These are phyloP conservation scores for Diphyllodes magnificus DNA, from an alignment of 2,113 vertebrate genomes.

Conservation along the genomic window DNA sequence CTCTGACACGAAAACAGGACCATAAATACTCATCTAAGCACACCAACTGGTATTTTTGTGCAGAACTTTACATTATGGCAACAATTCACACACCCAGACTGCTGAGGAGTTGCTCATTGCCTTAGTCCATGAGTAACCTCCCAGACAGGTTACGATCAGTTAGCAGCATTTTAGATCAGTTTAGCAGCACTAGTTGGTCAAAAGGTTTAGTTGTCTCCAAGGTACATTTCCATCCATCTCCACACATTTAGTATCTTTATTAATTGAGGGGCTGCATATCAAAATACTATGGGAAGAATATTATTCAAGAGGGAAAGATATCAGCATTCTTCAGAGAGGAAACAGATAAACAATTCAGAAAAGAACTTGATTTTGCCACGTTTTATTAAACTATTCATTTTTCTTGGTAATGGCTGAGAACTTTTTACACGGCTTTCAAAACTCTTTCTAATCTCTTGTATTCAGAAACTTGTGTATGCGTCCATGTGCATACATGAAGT, in stretches of 20 bases:
- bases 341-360: not conserved
- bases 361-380: not conserved
- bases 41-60: not conserved
- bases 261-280: not conserved
- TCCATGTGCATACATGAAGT: not conserved
- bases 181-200: not conserved
- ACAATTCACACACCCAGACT: not conserved
- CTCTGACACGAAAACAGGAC: not conserved
- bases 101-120: not conserved
- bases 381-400: not conserved
- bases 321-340: not conserved
- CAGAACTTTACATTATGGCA: not conserved
- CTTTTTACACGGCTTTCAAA: not conserved
- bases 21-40: not conserved
- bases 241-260: not conserved
- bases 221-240: not conserved
- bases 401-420: not conserved
- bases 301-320: not conserved
- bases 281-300: not conserved
- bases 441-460: not conserved
- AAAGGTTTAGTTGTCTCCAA: not conserved
- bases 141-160: not conserved
- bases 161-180: not conserved
- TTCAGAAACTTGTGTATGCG: not conserved
- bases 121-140: not conserved